A percentile compares a stretch with the other conserved stretches of the same genome.
Conservation (phyloP, 2,797 vertebrate genomes). For the Enteromius unitaeniatus region DNA sequence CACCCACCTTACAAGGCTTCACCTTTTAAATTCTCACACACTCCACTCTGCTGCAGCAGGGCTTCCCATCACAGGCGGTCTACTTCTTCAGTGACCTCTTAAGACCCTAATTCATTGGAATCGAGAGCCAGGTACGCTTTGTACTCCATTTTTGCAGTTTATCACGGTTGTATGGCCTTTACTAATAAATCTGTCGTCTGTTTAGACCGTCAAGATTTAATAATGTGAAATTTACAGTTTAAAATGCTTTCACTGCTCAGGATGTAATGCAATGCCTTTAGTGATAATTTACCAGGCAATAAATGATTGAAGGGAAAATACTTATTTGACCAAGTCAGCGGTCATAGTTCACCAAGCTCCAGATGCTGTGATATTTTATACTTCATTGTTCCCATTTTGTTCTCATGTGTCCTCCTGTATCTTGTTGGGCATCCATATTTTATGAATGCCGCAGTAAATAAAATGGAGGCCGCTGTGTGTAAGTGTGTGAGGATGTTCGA, state of each 20-base stretch:
- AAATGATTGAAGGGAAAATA: constrained; percentile 54
- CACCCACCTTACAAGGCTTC: constrained; percentile 37
- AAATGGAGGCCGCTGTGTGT: constrained; percentile 44
- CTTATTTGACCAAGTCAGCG: constrained; percentile 49
- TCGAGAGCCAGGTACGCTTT: constrained; percentile 33
- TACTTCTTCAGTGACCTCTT: constrained; percentile 26
- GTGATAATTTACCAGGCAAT: constrained; percentile 37
- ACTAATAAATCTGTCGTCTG: constrained; percentile 6
- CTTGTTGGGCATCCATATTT: constrained; percentile 60
- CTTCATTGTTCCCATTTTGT: constrained; percentile 50
- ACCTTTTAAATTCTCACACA: constrained; percentile 45
- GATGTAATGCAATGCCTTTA: neutral
- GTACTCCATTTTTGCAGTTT: neutral
- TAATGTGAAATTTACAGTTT: constrained; percentile 10
- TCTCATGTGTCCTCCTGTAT: constrained; percentile 43
- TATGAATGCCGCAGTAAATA: constrained; percentile 61
- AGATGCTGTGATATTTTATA: constrained; percentile 60
- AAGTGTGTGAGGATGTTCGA: constrained; percentile 35
- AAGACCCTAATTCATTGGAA: constrained; percentile 32
- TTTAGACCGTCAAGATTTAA: neutral
- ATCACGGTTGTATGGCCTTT: neutral
- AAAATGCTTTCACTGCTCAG: neutral
- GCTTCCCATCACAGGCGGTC: constrained; percentile 17
- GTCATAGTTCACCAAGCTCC: constrained; percentile 58
- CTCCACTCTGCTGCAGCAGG: constrained; percentile 8